Base-by-base conservation (phyloP, 2,113 vertebrate genomes). In the Pipa parva region DNA sequence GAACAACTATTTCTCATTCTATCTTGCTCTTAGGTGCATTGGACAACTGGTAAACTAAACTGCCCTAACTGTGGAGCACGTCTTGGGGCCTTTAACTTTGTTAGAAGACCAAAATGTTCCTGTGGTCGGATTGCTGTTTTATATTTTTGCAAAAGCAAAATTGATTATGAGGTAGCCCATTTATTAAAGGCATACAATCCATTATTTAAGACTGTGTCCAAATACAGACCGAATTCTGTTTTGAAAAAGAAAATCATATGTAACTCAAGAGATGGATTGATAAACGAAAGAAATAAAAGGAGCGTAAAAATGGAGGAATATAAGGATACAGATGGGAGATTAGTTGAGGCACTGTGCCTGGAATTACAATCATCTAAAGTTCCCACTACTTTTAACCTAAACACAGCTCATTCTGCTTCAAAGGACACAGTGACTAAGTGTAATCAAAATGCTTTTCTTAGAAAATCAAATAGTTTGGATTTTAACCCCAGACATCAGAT, bases 71-170 rank as follows among this genome's bases (percentile, higher is more conserved):
- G 91, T 83, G 84, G 86, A 77, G 84, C 85, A 73, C 82, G 71
- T 49, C 76, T 82, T 77, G 79, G 91, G 78, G 86, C 79, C 76
- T 94, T 93, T 90, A 88, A 90, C 82, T 92, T 92, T 82, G 77
- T 89, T 83, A 86, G 83, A 80, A 85, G 82, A 77, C 84, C 87
- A 85, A 90, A 91, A 88, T 90, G 83, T 78, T 88, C 86, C 76
- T 89, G 87, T 84, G 89, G 85, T 73, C 84, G 72, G 36, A 78
- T 79, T 77, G 79, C 81, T 76, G 77, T 83, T 37, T 79, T 87
- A 64, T 84, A 91, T 82, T 84, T 93, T 71, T 90, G 78, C 75
- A 92, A 91, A 77, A 93, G 86, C 77, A 77, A 75, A 2, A 87
- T 92, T 22, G 89, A 92, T 70, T 78, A 36, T 31, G 85, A 90